phyloP scores from a whole-genome alignment of 2,797 vertebrate genomes.

The Micromesistius poutassou region DNA sequence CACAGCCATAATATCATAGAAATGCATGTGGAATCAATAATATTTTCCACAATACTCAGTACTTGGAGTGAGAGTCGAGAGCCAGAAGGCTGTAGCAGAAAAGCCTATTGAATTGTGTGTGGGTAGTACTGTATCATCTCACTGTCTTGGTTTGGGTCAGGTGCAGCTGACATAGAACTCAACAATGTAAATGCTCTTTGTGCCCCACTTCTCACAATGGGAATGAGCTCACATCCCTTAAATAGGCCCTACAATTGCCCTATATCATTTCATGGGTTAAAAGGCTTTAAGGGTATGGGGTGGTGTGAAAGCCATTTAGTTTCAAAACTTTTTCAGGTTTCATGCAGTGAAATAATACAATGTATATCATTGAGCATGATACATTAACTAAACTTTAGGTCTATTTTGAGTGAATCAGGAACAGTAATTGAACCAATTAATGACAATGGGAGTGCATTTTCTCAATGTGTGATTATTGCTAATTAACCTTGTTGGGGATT shows the following conservation, averaged over 20 bases:
- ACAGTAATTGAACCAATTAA: slow-evolving; percentile 11
- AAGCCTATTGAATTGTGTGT: slow-evolving; percentile 7
- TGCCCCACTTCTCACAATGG: slow-evolving; percentile 23
- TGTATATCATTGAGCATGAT: neutral
- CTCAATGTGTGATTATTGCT: slow-evolving; percentile 6
- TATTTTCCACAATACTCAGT: neutral
- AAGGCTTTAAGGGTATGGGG: neutral
- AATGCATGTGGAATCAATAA: neutral
- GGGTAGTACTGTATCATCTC: neutral
- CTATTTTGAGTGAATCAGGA: slow-evolving; percentile 1
- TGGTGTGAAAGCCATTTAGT: neutral
- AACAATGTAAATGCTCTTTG: slow-evolving; percentile 20
- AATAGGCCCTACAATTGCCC: slow-evolving; percentile 7
- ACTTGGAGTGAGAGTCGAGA: neutral
- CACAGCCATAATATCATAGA: neutral
- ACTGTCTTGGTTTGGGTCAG: neutral
- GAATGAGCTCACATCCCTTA: slow-evolving; percentile 7
- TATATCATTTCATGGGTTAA: neutral
- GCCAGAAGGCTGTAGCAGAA: neutral
- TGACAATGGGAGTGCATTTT: slow-evolving; percentile 3
- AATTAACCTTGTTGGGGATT: slow-evolving; percentile 11
- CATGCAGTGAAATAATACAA: neutral
- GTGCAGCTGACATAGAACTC: neutral
- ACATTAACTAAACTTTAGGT: neutral
- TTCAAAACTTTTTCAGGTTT: neutral